Evolutionary conservation across 2,888 invertebrate genomes (phyloP).

Genomic region (Antheraea assamensis): DNA sequence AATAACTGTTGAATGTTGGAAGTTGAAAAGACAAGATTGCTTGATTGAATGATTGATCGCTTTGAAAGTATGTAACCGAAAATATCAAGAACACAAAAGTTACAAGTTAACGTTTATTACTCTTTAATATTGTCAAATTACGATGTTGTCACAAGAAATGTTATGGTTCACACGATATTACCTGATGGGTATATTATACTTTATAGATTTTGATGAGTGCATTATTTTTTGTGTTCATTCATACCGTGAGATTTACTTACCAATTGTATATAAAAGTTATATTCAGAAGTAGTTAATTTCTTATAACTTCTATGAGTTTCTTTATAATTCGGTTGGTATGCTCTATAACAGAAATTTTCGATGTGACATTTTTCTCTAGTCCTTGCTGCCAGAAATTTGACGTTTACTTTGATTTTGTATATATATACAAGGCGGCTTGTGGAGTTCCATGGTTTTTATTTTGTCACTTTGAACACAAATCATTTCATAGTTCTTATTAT

Average conservation of each 20-base stretch:
- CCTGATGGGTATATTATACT: neutral
- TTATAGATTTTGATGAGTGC: no score
- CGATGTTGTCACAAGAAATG: constrained; percentile 1
- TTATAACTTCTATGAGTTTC: neutral
- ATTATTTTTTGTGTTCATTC: no score
- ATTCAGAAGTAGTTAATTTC: no score
- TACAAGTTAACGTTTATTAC: neutral
- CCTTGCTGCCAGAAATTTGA: neutral
- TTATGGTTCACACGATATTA: neutral
- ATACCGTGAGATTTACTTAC: no score
- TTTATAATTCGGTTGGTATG: neutral
- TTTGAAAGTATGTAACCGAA: neutral
- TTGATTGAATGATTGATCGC: neutral
- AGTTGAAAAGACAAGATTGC: neutral
- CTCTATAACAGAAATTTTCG: neutral
- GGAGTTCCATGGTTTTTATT: neutral
- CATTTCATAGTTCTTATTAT: no score
- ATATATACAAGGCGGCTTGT: neutral
- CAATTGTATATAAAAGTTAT: no score
- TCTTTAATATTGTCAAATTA: neutral
- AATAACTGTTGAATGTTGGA: neutral
- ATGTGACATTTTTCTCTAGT: neutral
- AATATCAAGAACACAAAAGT: neutral
- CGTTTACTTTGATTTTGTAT: neutral
- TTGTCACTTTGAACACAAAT: neutral